phyloP scores from a whole-genome alignment of 2,888 invertebrate genomes.

The Tetranychus piercei region DNA sequence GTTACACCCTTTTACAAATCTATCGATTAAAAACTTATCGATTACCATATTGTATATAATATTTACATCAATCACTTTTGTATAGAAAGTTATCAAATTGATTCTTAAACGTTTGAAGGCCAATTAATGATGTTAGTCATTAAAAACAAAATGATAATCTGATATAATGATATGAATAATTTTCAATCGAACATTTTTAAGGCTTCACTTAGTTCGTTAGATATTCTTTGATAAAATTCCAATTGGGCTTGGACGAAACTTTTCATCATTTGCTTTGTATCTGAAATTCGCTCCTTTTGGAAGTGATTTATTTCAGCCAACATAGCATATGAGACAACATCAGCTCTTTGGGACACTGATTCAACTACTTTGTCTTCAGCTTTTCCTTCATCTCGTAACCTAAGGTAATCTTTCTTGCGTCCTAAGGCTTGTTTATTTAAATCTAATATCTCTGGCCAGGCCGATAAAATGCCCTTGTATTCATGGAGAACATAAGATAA shows the following conservation, averaged over 20 bases:
- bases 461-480: conserved; percentile 75
- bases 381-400: conserved; percentile 56
- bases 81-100: too few relatives aligned
- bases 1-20: too few relatives aligned
- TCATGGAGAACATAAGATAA: conserved; percentile 75
- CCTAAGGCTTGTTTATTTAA: conserved; percentile 63
- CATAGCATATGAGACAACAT: conserved; percentile 75
- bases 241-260: conserved; percentile 72
- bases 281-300: conserved; percentile 61
- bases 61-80: too few relatives aligned
- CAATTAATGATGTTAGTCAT: too few relatives aligned
- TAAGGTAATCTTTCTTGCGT: conserved; percentile 72
- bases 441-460: conserved; percentile 71
- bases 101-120: too few relatives aligned
- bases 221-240: conserved; percentile 60
- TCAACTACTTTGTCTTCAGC: conserved; percentile 44
- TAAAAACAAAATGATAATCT: too few relatives aligned
- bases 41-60: too few relatives aligned
- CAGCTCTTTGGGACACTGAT: conserved; percentile 55
- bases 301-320: conserved; percentile 89
- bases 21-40: too few relatives aligned
- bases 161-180: too few relatives aligned
- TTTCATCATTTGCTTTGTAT: conserved; percentile 67
- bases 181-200: conserved; percentile 13
- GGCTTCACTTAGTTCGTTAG: conserved; percentile 16